phyloP scores from a whole-genome alignment of 2,888 invertebrate genomes.

The Listrodromus nycthemerus region DNA sequence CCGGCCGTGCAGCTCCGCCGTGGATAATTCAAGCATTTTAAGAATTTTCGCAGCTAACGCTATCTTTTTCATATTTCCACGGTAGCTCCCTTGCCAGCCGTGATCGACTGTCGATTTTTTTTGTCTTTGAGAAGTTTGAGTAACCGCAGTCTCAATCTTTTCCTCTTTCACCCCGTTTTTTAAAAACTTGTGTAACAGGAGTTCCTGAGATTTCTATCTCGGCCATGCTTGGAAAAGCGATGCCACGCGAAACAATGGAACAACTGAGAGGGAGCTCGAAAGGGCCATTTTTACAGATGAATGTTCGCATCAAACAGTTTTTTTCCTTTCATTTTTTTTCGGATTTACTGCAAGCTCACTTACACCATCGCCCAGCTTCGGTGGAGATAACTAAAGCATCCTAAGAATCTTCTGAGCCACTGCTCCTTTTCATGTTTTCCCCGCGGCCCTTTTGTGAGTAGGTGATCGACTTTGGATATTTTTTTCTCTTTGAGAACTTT shows the following conservation, averaged over 20 bases:
- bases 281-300: conserved; percentile 22
- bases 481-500: neutral
- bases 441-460: neutral
- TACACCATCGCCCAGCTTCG: conserved; percentile 2
- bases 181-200: conserved; percentile 9
- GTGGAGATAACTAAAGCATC: neutral
- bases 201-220: conserved; percentile 43
- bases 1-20: conserved; percentile 23
- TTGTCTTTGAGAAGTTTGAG: conserved; percentile 41
- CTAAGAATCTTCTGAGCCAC: neutral
- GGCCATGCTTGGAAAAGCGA: neutral
- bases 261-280: neutral
- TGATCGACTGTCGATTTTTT: conserved; percentile 61
- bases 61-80: conserved; percentile 43
- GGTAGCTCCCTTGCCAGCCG: conserved; percentile 23
- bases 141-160: conserved; percentile 30
- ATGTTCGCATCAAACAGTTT: conserved; percentile 32
- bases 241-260: neutral
- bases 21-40: conserved; percentile 66
- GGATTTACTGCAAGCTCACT: conserved; percentile 29
- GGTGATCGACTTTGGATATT: neutral
- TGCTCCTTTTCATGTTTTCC: neutral
- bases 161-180: conserved; percentile 16
- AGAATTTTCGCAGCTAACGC: conserved; percentile 57
- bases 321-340: neutral